A percentile compares a stretch with the other conserved stretches of the same genome.
phyloP scores from a whole-genome alignment of 2,888 invertebrate species.

The Yponomeuta cagnagella region DNA sequence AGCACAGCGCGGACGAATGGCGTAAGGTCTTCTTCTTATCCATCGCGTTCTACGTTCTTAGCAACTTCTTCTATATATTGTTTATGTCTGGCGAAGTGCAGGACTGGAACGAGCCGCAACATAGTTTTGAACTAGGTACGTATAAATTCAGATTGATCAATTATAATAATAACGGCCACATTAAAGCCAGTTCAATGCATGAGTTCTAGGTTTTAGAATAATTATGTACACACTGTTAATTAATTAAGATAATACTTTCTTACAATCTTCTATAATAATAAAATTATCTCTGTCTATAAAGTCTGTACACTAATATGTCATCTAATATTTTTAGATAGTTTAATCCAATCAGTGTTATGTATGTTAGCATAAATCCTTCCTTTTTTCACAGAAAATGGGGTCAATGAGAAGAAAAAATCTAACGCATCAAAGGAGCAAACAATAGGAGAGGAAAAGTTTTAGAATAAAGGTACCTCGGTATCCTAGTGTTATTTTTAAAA shows the following conservation, averaged over 20 bases:
- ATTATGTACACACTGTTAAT: no score
- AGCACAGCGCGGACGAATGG: constrained; percentile 76
- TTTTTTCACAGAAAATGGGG: constrained; percentile 5
- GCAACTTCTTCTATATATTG: constrained; percentile 76
- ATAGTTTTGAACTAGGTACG: constrained; percentile 38
- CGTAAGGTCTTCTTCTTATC: constrained; percentile 79
- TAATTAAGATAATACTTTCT: no score
- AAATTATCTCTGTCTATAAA: no score
- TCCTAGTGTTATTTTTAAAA: no score
- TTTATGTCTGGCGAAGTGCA: constrained; percentile 78
- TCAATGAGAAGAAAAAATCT: background rate
- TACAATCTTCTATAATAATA: no score
- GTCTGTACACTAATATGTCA: no score
- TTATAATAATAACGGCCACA: background rate
- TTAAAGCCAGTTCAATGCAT: no score
- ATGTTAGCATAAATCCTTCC: background rate
- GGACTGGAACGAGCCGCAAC: constrained; percentile 74
- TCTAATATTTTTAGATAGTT: no score
- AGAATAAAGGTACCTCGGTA: background rate
- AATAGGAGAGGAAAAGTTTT: constrained; percentile 8
- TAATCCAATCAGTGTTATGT: no score
- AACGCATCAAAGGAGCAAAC: background rate
- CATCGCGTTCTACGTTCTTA: constrained; percentile 73
- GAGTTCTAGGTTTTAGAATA: no score
- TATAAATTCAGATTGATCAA: background rate